Base-by-base conservation (phyloP, 2,888 invertebrate species). In the Caenorhabditis uteleia region DNA sequence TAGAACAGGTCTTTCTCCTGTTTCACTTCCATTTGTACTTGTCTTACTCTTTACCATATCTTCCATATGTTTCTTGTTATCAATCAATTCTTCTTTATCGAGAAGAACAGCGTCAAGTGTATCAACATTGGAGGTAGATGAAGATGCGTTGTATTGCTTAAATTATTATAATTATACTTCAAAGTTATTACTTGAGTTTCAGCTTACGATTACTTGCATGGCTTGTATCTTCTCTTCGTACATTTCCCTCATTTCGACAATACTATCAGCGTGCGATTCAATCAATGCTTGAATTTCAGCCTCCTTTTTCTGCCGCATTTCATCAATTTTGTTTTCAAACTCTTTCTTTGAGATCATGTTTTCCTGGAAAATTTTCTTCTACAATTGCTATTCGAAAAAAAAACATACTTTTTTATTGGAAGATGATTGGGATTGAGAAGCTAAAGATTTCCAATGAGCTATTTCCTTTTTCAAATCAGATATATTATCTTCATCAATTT, bases 151-250 rank as follows among this genome's bases (percentile, higher is more conserved):
- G 39, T 58, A 66, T 25, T 53, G 54, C 50, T 60, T 29, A 29
- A 56, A 25, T 36, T n/a, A n/a, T n/a, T n/a, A n/a, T n/a, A n/a
- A n/a, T n/a, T n/a, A n/a, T n/a, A 34, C 34, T 20, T 10, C 14
- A 3, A n/a, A 34, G n/a, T 46, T 21, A 6, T 46, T 12, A 33
- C n/a, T 12, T 18, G 8, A 43, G 5, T 26, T 26, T 26, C 14
- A 7, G 8, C 6, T 18, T 20, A 5, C 16, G 6, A 16, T 47
- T 31, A 68, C 67, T 50, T 70, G 66, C 23, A 75, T 38, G 20
- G 68, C 54, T 6, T 47, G 36, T 8, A 78, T 43, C 57, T 70
- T 77, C 29, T 76, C 69, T 50, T 78, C 76, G 44, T 78, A 76
- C 53, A 64, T 70, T 23, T 77, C 78, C 18, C 69, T 47, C 18